These are phyloP conservation scores for Cyclura pinguis DNA, from an alignment of 2,797 vertebrate species.

Conservation along the genomic window DNA sequence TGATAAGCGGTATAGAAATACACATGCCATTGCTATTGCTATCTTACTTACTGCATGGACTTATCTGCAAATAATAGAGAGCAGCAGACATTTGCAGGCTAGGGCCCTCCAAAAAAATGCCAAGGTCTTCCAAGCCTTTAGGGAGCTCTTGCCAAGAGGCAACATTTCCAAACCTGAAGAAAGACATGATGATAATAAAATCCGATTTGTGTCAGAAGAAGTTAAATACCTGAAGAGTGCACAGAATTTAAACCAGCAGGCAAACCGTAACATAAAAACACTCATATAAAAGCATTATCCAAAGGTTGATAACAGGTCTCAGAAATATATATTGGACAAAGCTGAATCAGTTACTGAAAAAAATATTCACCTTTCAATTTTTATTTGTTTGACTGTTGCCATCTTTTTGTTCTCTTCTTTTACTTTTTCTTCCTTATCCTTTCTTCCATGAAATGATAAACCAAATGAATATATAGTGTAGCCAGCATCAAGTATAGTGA, in stretches of 20 bases:
- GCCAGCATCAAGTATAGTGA: too few species aligned
- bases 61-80: constrained; percentile 82
- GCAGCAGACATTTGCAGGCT: constrained; percentile 83
- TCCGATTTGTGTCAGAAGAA: constrained; percentile 35
- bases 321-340: neutral
- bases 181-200: constrained; percentile 47
- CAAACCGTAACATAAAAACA: neutral
- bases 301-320: neutral
- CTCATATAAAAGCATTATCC: neutral
- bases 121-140: constrained; percentile 79
- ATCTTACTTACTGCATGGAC: constrained; percentile 82
- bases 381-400: too few species aligned
- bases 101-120: constrained; percentile 80
- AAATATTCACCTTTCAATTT: neutral
- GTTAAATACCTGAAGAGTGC: constrained; percentile 26
- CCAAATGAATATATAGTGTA: too few species aligned
- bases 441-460: too few species aligned
- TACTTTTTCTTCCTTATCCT: too few species aligned
- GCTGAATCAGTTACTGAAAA: neutral
- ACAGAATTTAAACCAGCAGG: constrained; percentile 5
- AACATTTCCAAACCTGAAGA: constrained; percentile 77
- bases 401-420: too few species aligned
- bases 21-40: too few species aligned
- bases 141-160: constrained; percentile 71
- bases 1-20: too few species aligned